Conservation (phyloP, 2,797 vertebrate species). For the Urosaurus nigricauda region DNA sequence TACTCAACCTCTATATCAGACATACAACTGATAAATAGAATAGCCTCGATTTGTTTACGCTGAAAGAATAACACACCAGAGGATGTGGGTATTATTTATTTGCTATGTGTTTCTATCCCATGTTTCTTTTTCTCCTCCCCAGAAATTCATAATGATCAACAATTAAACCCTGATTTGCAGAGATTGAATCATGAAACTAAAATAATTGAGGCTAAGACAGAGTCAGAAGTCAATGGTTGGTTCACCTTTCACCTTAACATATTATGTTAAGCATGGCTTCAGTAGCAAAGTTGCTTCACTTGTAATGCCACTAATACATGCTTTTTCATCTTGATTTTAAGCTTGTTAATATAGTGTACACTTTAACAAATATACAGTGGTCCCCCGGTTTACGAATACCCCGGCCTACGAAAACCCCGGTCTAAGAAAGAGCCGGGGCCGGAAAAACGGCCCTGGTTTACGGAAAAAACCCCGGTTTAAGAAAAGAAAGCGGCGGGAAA, state of each 20-base stretch:
- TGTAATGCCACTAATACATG: background rate
- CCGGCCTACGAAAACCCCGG: too few relatives aligned
- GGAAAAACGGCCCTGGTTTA: too few relatives aligned
- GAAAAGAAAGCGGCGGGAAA: too few relatives aligned
- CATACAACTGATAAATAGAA: background rate
- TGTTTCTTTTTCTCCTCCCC: background rate
- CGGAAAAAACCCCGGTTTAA: too few relatives aligned
- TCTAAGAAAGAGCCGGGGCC: too few relatives aligned
- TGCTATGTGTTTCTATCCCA: background rate
- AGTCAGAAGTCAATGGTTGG: slow-evolving; percentile 28
- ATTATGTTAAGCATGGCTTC: background rate
- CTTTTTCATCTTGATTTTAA: slow-evolving; percentile 1
- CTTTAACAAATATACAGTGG: background rate
- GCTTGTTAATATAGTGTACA: background rate
- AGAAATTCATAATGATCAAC: slow-evolving; percentile 16
- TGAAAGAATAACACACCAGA: background rate
- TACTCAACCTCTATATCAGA: too few relatives aligned
- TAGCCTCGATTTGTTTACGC: background rate
- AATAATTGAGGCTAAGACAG: slow-evolving; percentile 9
- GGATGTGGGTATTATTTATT: background rate
- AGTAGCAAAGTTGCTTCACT: background rate
- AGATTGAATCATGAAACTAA: slow-evolving; percentile 19
- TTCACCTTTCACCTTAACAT: background rate
- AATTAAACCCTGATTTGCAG: slow-evolving; percentile 37
- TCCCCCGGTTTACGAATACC: too few relatives aligned